phyloP scores from a whole-genome alignment of 1,140 invertebrate species.

The Ctenoplectra terminalis region DNA sequence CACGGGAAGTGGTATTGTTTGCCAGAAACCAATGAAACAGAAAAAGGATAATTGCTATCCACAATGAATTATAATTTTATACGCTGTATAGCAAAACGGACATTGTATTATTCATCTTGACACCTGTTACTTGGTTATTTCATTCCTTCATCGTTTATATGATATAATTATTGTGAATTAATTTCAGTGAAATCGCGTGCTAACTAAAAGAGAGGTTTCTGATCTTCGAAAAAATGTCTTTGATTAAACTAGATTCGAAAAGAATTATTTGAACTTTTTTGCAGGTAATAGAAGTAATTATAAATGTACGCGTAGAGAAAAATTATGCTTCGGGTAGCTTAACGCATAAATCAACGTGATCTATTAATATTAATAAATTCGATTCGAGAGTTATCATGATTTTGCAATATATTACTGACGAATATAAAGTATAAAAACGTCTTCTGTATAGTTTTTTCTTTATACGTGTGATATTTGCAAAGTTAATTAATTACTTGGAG shows the following conservation, averaged over 20 bases:
- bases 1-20: background rate
- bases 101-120: background rate
- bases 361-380: constrained; percentile 23
- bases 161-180: background rate
- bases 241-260: too few relatives aligned
- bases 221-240: background rate
- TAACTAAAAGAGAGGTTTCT: background rate
- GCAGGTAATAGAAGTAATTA: background rate
- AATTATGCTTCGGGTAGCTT: background rate
- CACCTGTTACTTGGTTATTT: constrained; percentile 12
- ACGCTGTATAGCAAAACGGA: background rate
- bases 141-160: background rate
- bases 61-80: constrained; percentile 5
- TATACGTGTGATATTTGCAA: background rate
- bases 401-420: background rate
- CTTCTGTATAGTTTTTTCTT: background rate
- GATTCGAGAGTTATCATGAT: background rate
- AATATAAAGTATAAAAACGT: background rate
- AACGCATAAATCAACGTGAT: constrained; percentile 13
- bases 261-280: too few relatives aligned
- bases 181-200: background rate
- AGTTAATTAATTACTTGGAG: background rate
- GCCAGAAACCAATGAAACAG: background rate
- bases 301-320: background rate
- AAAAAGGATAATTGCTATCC: background rate